These are phyloP conservation scores for Cephalotes varians DNA, from an alignment of 2,888 invertebrate species.

Conservation along the genomic window DNA sequence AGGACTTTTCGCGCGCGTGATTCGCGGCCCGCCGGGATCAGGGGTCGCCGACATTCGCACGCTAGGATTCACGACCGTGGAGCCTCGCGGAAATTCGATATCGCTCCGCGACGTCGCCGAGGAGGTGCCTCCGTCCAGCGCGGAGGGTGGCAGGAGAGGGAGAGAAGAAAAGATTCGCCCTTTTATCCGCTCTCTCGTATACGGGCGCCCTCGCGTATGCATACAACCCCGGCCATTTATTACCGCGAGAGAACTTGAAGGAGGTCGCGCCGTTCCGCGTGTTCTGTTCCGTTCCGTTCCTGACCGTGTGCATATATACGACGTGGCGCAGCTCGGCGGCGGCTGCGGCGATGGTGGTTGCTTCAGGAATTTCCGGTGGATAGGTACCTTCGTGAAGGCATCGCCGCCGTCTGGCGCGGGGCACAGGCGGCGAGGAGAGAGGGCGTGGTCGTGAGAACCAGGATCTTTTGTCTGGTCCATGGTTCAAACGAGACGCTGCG, in stretches of 20 bases:
- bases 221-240: constrained; percentile 66
- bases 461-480: constrained; percentile 83
- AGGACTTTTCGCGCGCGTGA: constrained; percentile 50
- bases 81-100: constrained; percentile 70
- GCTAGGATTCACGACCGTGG: constrained; percentile 48
- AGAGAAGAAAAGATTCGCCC: constrained; percentile 44
- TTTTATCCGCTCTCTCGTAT: constrained; percentile 37
- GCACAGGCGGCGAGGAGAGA: constrained; percentile 77
- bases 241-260: constrained; percentile 70
- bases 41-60: constrained; percentile 64
- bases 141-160: background rate
- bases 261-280: constrained; percentile 69
- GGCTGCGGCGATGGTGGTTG: constrained; percentile 34
- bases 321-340: constrained; percentile 35
- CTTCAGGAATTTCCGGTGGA: constrained; percentile 80
- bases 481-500: constrained; percentile 71
- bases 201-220: constrained; percentile 30
- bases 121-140: constrained; percentile 42
- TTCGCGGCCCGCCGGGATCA: constrained; percentile 60
- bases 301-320: constrained; percentile 42
- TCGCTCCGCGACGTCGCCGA: constrained; percentile 58
- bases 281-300: constrained; percentile 46
- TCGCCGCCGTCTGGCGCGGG: constrained; percentile 73
- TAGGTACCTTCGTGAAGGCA: constrained; percentile 78
- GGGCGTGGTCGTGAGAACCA: constrained; percentile 84